A percentile compares a stretch with the other conserved stretches of the same genome.
These are phyloP conservation scores for Tyrannus savana DNA, from an alignment of 2,113 vertebrate genomes.

Conservation along the genomic window DNA sequence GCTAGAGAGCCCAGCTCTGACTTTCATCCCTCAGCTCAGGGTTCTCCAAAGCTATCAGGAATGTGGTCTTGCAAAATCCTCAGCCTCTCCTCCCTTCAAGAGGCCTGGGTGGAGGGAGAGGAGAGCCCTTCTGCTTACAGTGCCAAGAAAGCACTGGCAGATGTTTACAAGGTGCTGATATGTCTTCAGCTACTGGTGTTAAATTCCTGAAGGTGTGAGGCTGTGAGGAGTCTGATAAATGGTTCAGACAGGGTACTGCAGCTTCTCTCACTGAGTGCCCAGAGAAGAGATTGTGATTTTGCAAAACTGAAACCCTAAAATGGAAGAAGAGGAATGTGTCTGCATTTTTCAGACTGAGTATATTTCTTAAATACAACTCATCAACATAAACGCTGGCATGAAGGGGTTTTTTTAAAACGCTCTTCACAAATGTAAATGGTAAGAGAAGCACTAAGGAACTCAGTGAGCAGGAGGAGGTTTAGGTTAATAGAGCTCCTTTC, in stretches of 20 bases:
- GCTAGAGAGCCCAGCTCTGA: not conserved
- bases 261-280: not conserved
- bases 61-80: not conserved
- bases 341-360: not conserved
- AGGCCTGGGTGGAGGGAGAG: not conserved
- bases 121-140: not conserved
- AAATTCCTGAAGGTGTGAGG: not conserved
- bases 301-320: not conserved
- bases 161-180: not conserved
- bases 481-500: not conserved
- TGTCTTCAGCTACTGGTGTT: not conserved
- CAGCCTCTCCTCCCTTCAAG: not conserved
- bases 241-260: not conserved
- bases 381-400: not conserved
- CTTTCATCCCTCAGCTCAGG: not conserved
- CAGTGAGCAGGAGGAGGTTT: not conserved
- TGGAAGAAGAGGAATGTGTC: not conserved
- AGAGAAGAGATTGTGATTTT: not conserved
- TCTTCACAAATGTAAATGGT: not conserved
- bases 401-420: not conserved
- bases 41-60: not conserved
- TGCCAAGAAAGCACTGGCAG: not conserved
- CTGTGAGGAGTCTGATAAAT: not conserved
- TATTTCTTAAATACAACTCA: not conserved
- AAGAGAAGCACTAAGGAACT: not conserved